phyloP scores from a whole-genome alignment of 1,140 invertebrate species.

The Lordiphosa clarofinis region DNA sequence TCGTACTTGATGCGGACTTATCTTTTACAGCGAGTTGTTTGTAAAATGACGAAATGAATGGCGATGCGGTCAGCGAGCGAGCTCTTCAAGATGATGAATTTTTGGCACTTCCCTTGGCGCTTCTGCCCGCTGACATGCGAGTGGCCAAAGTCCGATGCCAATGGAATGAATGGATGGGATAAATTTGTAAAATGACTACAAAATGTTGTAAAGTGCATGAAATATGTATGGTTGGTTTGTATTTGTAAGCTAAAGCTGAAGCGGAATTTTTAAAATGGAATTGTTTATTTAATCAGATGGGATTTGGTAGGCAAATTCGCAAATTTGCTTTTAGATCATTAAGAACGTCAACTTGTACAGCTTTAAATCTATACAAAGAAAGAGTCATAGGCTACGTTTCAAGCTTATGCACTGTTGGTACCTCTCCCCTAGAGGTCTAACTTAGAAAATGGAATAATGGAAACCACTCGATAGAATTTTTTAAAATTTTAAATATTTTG shows the following conservation, averaged over 20 bases:
- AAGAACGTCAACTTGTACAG: too few species aligned
- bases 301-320: too few species aligned
- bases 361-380: too few species aligned
- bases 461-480: too few species aligned
- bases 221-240: background rate
- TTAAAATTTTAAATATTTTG: too few species aligned
- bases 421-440: too few species aligned
- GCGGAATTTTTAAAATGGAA: too few species aligned
- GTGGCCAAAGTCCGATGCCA: slow-evolving; percentile 3
- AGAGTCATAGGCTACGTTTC: too few species aligned
- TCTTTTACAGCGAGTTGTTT: slow-evolving; percentile 71
- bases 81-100: slow-evolving; percentile 28
- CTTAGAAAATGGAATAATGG: too few species aligned
- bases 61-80: slow-evolving; percentile 56
- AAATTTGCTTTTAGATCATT: background rate
- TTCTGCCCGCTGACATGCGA: slow-evolving; percentile 5
- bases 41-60: slow-evolving; percentile 73
- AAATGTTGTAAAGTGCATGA: slow-evolving; percentile 7
- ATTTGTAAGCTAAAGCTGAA: too few species aligned
- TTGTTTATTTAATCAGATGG: too few species aligned
- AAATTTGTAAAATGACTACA: slow-evolving; percentile 4
- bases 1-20: slow-evolving; percentile 66
- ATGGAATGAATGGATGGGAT: slow-evolving; percentile 9
- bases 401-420: too few species aligned
- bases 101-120: slow-evolving; percentile 1